Evolutionary conservation across 2,113 vertebrate genomes (phyloP).

Genomic region (Hystrix cristata): DNA sequence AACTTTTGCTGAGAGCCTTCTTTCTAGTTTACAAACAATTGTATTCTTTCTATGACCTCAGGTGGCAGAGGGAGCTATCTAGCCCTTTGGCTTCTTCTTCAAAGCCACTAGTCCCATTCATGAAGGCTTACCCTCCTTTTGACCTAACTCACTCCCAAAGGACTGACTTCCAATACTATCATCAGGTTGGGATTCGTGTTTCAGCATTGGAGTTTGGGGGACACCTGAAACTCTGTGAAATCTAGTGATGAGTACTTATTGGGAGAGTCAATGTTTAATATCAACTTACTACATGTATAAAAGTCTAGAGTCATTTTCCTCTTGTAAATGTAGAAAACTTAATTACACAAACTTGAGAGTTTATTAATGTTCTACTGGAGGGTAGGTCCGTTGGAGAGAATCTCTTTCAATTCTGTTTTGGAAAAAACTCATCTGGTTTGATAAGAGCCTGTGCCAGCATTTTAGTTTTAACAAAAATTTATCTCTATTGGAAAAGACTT

Average conservation of each 20-base stretch:
- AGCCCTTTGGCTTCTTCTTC: neutral
- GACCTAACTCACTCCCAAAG: neutral
- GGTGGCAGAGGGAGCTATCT: neutral
- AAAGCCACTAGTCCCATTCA: neutral
- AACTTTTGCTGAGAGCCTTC: rapidly evolving
- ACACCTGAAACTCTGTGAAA: neutral
- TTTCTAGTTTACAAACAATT: neutral
- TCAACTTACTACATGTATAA: neutral
- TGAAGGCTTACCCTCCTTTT: neutral
- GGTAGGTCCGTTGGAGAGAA: neutral
- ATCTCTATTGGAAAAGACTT: neutral
- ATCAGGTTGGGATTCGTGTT: neutral
- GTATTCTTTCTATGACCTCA: neutral
- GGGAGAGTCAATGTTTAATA: neutral
- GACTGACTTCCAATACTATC: neutral
- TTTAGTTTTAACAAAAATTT: slow-evolving; percentile 40
- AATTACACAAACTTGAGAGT: neutral
- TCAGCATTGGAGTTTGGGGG: no score
- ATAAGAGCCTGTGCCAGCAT: neutral
- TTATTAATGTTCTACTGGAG: neutral
- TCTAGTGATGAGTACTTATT: neutral
- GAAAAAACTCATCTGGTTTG: neutral
- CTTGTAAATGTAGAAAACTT: neutral
- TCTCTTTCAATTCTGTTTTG: neutral
- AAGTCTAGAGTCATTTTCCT: neutral